Base-by-base conservation (phyloP, 2,888 invertebrate genomes). In the Standfussiana lucernea region DNA sequence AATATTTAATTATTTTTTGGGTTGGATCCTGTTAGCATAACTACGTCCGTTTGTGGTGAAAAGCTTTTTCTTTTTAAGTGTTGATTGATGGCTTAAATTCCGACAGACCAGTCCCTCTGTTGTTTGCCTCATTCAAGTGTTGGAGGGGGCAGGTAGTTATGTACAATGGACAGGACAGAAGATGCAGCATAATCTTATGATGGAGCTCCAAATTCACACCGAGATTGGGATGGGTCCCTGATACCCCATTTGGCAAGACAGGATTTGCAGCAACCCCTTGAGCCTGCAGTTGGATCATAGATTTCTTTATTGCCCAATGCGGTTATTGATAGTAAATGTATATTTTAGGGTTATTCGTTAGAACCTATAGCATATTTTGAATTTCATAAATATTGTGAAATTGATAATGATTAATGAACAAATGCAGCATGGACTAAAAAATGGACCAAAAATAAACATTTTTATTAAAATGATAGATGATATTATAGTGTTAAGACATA, bases 401-500 rank as follows among this genome's bases (percentile, higher is more conserved):
- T 50, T 50, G 50, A 50, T 50, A 24, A 24, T 47, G 21, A 21
- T 8, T 47, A 47, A 21, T 50, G 0, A 24, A 50, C 24, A 24
- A 50, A 53, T 21, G 47, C 24, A 47, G 7, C 1, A 21, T n/a
- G n/a, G 13, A n/a, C n/a, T 53, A 50, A 53, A 45, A 21, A 13
- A 47, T n/a, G 24, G 47, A 67, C 6, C 35, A n/a, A 32, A 24
- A 67, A 15, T 24, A 8, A 24, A 24, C 0, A 24, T 24, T 67
- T 35, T 66, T 24, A 28, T 35, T 62, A 21, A 45, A 56, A 45
- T 18, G 4, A 42, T 18, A 18, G 5, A 35, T 24, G 11, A 42
- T 11, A 37, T 8, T 53, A 50, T 40, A 35, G 18, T 61, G 15
- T 32, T n/a, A 56, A 35, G 4, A 59, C 42, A 79, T 92, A 96